Conservation (phyloP, 2,888 invertebrate species). For the Hololepta plana region DNA sequence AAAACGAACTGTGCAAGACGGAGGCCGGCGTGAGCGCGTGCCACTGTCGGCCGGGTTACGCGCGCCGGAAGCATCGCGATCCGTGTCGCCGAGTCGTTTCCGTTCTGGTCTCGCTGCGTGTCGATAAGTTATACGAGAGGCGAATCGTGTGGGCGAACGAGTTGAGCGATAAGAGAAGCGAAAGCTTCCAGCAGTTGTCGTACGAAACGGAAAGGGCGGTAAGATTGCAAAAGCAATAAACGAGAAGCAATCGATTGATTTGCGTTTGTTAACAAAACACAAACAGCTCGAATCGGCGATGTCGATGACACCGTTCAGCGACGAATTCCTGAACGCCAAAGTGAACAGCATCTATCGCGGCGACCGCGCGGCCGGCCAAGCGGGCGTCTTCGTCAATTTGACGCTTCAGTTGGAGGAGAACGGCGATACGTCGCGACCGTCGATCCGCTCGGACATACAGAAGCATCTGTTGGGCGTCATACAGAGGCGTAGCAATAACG, state of each 20-base stretch:
- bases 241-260: conserved; percentile 1
- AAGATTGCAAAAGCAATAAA: no score
- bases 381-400: conserved; percentile 68
- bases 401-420: conserved; percentile 68
- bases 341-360: conserved; percentile 65
- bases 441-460: conserved; percentile 59
- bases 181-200: conserved; percentile 63
- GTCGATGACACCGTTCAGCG: conserved; percentile 81
- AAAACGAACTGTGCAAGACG: conserved; percentile 75
- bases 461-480: conserved; percentile 71
- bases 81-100: conserved; percentile 64
- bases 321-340: conserved; percentile 64
- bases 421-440: conserved; percentile 46
- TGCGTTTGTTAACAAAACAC: conserved; percentile 6
- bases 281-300: conserved; percentile 84
- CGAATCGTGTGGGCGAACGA: conserved; percentile 62
- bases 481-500: conserved; percentile 66
- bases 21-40: conserved; percentile 78
- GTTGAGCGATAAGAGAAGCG: conserved; percentile 56
- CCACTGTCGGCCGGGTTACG: conserved; percentile 65
- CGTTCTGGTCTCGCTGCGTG: conserved; percentile 58
- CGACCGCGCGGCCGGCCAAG: conserved; percentile 45
- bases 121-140: conserved; percentile 68
- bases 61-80: conserved; percentile 51
- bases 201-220: conserved; percentile 79